Conservation (phyloP, 1,140 invertebrate species). For the Apis mellifera region DNA sequence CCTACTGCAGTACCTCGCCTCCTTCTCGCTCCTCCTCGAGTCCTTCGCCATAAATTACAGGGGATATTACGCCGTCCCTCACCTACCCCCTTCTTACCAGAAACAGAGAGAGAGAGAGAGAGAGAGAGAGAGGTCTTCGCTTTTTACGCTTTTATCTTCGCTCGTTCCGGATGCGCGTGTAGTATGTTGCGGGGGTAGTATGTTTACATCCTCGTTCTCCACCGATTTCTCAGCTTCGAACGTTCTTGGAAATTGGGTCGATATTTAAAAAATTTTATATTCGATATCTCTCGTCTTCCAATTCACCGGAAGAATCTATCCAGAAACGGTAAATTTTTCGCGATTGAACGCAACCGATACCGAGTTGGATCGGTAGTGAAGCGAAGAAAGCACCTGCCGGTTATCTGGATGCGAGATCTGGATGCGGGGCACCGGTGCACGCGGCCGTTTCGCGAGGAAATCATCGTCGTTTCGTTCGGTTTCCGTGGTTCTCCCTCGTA, state of each 20-base stretch:
- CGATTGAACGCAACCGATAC: not conserved
- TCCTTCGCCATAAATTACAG: slow-evolving; percentile 59
- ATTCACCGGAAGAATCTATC: no score
- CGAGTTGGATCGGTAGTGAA: not conserved
- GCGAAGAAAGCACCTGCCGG: not conserved
- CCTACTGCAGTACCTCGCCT: not conserved
- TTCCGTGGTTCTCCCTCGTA: slow-evolving; percentile 30
- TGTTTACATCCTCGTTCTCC: slow-evolving; percentile 18
- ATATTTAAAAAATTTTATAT: no score
- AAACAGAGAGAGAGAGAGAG: no score
- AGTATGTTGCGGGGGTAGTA: not conserved
- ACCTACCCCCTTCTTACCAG: not conserved
- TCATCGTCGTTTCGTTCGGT: not conserved
- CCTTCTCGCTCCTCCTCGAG: slow-evolving; percentile 21
- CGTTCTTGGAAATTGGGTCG: no score
- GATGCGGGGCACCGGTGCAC: not conserved
- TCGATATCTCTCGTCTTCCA: no score
- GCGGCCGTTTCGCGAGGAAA: slow-evolving; percentile 3
- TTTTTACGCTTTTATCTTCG: not conserved
- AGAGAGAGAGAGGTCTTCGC: no score
- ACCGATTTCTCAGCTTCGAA: not conserved
- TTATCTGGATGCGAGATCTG: not conserved
- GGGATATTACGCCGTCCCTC: slow-evolving; percentile 53
- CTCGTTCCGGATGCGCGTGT: slow-evolving; percentile 27
- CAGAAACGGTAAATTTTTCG: no score